Evolutionary conservation across 1,140 invertebrate genomes (phyloP), one percentile per base, ranked within the genome.

Genomic region (Aphelinus certus): DNA sequence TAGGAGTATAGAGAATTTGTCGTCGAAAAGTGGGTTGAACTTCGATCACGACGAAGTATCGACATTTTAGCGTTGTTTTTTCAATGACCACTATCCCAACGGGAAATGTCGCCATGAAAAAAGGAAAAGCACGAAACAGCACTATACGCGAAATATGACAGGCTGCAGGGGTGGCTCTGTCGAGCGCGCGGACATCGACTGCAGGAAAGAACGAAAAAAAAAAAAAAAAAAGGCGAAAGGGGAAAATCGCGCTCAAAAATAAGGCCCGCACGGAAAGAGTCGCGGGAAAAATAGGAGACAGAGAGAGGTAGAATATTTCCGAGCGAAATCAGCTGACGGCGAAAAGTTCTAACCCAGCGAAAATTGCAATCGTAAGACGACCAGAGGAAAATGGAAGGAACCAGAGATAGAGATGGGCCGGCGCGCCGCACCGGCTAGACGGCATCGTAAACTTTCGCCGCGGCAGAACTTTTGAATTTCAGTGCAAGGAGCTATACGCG

Each of bases 381-480:
- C 58, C 46, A 55, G 47, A 55, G 62, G 60, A 48, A 58, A n/a
- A 66, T 4, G 45, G 6, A 70, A 56, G 53, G 10, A 72, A 74
- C 63, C 61, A 64, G 65, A 73, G 66, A 56, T 26, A 69, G 67
- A 65, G 56, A 63, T 10, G 68, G 72, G 72, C 63, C 73, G 57
- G 76, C 68, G 80, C 79, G 83, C 79, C 83, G 83, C 82, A 82
- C 80, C 82, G 84, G 80, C 84, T 83, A 84, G 85, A 84, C 84
- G 81, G 79, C 81, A 81, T 85, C 83, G 82, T 85, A 85, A 85
- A 85, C 82, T 85, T 84, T 77, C 76, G 77, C 79, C 79, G 75
- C 79, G 75, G 78, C 78, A 80, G 75, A 85, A 86, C 84, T 85
- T 85, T 85, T 83, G 85, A 85, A 85, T 86, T 84, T 85, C 82